Evolutionary conservation across 1,140 invertebrate species (phyloP), one percentile per base, ranked within the genome.

Genomic region (Sycobia sp.): DNA sequence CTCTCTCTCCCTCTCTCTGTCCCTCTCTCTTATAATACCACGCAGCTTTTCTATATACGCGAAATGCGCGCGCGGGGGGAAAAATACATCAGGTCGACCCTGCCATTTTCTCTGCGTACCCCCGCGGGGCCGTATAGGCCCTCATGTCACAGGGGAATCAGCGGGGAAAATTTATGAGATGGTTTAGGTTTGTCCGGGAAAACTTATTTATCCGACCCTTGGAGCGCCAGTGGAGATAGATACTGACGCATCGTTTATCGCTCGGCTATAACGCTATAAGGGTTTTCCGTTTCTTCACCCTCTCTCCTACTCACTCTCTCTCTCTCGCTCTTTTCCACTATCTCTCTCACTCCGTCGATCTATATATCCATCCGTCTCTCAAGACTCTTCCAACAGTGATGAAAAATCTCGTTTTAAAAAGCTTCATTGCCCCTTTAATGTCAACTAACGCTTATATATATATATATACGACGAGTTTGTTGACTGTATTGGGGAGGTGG

Each of bases 241-340:
- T 59, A 59, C 57, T 59, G 58, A 51, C 38, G 58, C 58, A 53
- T 61, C 58, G 58, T 61, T 61, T 61, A 61, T 61, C 58, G 58
- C 59, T 44, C 50, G 59, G 41, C 36, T 34, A n/a, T n/a, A n/a
- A 38, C 58, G n/a, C 44, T n/a, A 20, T 58, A 47, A 16, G 18
- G 14, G 23, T 11, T 11, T 11, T 4, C 29, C 29, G 29, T 32
- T 32, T 11, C 29, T 11, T 32, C 29, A n/a, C n/a, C n/a, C n/a
- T n/a, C n/a, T n/a, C n/a, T n/a, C n/a, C n/a, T n/a, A n/a, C n/a
- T n/a, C n/a, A n/a, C n/a, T n/a, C n/a, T n/a, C n/a, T n/a, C n/a
- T n/a, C n/a, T n/a, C n/a, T n/a, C n/a, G n/a, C n/a, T n/a, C n/a
- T n/a, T 27, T 16, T 7, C 5, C n/a, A 1, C 36, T 25, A 16